Evolutionary conservation across 2,797 vertebrate genomes (phyloP), one percentile per base, ranked within the genome.

Genomic region (Naso thynnoides): DNA sequence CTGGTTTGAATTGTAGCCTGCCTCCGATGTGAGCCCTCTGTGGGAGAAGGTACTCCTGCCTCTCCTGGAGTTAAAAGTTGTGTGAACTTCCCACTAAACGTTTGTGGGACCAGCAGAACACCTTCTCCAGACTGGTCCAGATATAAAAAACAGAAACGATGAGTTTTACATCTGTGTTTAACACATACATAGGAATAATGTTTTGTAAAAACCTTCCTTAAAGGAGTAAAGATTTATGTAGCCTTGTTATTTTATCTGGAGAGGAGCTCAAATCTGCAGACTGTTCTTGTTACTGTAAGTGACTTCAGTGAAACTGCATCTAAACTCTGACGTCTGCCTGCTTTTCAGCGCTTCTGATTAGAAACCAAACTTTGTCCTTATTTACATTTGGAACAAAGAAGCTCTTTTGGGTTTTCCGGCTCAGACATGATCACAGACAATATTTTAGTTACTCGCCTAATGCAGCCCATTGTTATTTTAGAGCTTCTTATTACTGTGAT

Each of bases 41-140:
- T 24, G 62, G 69, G 57, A 77, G 48, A 66, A 89, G 86, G 58
- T 89, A 84, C 78, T 86, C 79, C 68, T 88, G 70, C 67, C 80
- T 93, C 75, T 67, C 53, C 8, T 85, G 85, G 59, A 70, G 44
- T 76, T 18, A 27, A 73, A 75, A 65, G 36, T 52, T 52, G 49
- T n/a, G 16, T 44, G 24, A 65, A 55, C 53, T 31, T n/a, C n/a
- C n/a, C n/a, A n/a, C n/a, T 66, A 21, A 33, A 42, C 21, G 68
- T 29, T 52, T 53, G 4, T 62, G 31, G 55, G 60, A 66, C 68
- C 18, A 71, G 38, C 59, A 59, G 52, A 58, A 68, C 39, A 76
- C 24, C 26, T 7, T 33, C 21, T 45, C n/a, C 2, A 27, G 21
- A 61, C 48, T 0, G 2, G 8, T 63, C 24, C 58, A 64, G 29